Conservation (phyloP, 1,140 invertebrate genomes). For the Trachelipus rathkii region DNA sequence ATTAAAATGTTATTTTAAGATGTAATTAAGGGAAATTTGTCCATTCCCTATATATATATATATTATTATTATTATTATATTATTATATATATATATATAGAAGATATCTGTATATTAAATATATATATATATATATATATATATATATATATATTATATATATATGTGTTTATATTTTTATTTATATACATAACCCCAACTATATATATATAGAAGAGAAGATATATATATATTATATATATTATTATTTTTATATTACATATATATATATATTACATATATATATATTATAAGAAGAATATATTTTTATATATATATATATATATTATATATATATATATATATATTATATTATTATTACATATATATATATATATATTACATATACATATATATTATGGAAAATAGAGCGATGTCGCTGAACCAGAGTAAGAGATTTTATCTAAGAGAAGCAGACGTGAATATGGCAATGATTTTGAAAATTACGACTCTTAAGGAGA, state of each 20-base stretch:
- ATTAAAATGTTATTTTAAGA: too few relatives aligned
- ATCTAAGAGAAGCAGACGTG: too few relatives aligned
- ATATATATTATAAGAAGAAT: background rate
- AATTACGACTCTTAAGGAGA: too few relatives aligned
- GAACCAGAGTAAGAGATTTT: too few relatives aligned
- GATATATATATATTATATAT: background rate
- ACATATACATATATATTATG: background rate
- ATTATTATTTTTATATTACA: too few relatives aligned
- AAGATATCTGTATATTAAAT: background rate
- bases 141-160: background rate
- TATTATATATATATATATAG: too few relatives aligned
- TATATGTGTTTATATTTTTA: too few relatives aligned
- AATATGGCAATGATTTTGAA: too few relatives aligned
- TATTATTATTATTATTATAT: background rate
- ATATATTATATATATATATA: slow-evolving; percentile 1
- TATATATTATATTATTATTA: too few relatives aligned
- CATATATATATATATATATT: background rate
- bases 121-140: background rate
- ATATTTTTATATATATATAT: background rate
- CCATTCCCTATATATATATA: background rate
- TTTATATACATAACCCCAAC: background rate
- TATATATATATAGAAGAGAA: too few relatives aligned
- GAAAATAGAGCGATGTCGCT: too few relatives aligned
- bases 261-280: background rate
- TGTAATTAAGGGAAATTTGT: too few relatives aligned